Evolutionary conservation across 2,113 vertebrate species (phyloP), one percentile per base, ranked within the genome.

Genomic region (Oryzias melastigma): DNA sequence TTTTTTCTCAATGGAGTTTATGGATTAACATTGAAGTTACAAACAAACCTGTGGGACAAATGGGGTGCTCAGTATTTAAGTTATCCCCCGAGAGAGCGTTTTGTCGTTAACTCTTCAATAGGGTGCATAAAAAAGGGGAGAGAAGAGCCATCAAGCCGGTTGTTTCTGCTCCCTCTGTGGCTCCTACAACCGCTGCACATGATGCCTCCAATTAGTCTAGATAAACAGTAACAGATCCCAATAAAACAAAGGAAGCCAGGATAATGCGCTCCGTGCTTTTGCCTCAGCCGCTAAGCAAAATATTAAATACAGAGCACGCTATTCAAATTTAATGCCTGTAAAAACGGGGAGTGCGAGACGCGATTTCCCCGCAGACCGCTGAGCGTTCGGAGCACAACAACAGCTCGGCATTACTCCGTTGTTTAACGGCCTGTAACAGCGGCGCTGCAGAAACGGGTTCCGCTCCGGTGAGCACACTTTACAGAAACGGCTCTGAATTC

Each of bases 401-500:
- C 52, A 58, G 48, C 50, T 74, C 43, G 5, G 58, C 19, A 58
- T 77, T 58, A 53, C 74, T 49, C 68, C 43, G 71, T 67, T 81
- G 78, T 70, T 73, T 46, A 73, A 78, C 59, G 61, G 62, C 62
- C 59, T 60, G 52, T 52, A 58, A 52, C 44, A 14, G 35, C 17
- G 62, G 55, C 64, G 68, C 56, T 13, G 19, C 45, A 62, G 45
- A 60, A 77, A 60, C 75, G 60, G 73, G 18, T 50, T 68, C 43
- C 46, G 50, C 19, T 1, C 52, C 14, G 5, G 14, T 44, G 73
- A 65, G 62, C 63, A 46, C 52, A 5, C 24, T 54, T 64, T 27
- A 46, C 66, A 45, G 58, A 73, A 70, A 66, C 68, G 58, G 65
- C 73, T 76, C 54, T 42, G 51, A 76, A 79, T 73, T 53, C 64